Evolutionary conservation across 2,113 vertebrate species (phyloP).

Genomic region (Ceratotherium simum): DNA sequence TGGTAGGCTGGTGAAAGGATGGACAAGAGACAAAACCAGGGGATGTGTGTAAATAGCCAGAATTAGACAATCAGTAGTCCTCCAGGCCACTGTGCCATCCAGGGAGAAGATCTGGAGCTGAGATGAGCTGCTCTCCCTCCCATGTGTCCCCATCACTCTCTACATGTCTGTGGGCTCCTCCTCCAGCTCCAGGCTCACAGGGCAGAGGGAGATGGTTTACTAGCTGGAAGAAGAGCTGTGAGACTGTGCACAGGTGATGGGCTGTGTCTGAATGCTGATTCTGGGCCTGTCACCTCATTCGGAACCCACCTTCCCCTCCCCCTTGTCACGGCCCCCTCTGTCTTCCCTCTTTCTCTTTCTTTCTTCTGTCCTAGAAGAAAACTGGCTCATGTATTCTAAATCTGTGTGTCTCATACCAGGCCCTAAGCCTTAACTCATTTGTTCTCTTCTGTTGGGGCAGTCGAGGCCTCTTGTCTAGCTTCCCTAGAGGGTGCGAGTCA

Average conservation of each 20-base stretch:
- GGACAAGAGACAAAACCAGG: background rate
- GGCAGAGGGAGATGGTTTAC: background rate
- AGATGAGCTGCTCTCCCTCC: background rate
- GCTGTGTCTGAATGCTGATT: background rate
- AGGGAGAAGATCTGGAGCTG: background rate
- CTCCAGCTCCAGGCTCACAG: too few relatives aligned
- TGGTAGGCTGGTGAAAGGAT: background rate
- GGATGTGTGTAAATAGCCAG: background rate
- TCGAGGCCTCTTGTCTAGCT: background rate
- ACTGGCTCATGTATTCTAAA: background rate
- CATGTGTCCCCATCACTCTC: rapidly evolving
- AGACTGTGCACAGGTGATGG: rapidly evolving
- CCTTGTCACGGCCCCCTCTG: rapidly evolving
- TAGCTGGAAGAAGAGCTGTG: background rate
- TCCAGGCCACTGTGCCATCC: background rate
- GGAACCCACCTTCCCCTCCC: background rate
- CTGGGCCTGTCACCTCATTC: background rate
- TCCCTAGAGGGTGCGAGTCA: too few relatives aligned
- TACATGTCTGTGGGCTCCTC: rapidly evolving
- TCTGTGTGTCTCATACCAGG: background rate
- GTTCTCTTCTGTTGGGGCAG: background rate
- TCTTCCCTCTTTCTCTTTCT: background rate
- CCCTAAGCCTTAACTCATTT: background rate
- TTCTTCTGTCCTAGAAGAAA: background rate
- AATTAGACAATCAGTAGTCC: background rate